phyloP scores from a whole-genome alignment of 2,113 vertebrate genomes.

The Istiophorus platypterus region DNA sequence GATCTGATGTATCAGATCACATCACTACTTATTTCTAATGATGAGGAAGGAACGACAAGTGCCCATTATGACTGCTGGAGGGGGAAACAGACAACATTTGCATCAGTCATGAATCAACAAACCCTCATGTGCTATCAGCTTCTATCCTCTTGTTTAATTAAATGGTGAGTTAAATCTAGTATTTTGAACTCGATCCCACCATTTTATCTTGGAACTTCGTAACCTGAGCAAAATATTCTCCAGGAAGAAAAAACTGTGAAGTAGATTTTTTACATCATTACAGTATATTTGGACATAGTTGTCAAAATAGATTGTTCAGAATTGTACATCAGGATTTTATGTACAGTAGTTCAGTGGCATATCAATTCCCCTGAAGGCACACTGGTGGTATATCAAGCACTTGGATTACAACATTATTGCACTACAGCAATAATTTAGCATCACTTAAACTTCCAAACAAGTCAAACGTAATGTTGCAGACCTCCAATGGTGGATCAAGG shows the following conservation, averaged over 20 bases:
- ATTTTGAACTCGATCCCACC: too few relatives aligned
- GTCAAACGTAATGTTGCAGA: not conserved
- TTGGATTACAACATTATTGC: not conserved
- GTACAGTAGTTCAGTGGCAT: not conserved
- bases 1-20: not conserved
- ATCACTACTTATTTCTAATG: conserved; percentile 7
- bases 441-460: not conserved
- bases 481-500: conserved; percentile 1
- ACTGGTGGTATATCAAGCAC: not conserved
- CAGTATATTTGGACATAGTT: too few relatives aligned
- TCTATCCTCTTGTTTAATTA: not conserved
- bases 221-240: not conserved
- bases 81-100: not conserved
- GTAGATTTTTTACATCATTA: not conserved
- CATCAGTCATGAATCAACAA: not conserved
- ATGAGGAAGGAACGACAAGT: not conserved
- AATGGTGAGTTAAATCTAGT: not conserved
- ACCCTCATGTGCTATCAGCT: not conserved
- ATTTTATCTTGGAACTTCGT: not conserved
- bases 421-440: conserved; percentile 11
- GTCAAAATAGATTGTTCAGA: not conserved
- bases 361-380: not conserved
- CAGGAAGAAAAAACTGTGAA: not conserved
- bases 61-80: not conserved
- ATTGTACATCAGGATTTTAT: not conserved